Conservation (phyloP, 2,888 invertebrate genomes). For the Conistra vaccinii region DNA sequence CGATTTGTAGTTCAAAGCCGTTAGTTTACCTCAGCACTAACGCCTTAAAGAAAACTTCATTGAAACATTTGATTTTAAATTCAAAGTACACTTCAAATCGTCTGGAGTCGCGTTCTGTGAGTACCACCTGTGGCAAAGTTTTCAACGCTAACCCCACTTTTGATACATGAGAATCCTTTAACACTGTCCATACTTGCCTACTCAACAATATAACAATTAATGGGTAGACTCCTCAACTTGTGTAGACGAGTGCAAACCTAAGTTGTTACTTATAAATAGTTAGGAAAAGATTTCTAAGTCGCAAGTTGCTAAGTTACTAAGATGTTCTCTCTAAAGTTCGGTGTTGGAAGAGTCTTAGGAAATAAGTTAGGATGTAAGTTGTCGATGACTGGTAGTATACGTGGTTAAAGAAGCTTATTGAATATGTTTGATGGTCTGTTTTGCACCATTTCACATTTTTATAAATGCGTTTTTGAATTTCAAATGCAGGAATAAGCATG, state of each 20-base stretch:
- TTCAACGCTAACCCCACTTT: constrained; percentile 71
- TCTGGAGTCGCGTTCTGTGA: constrained; percentile 47
- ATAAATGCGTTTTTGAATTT: background rate
- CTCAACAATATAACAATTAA: constrained; percentile 70
- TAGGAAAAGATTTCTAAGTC: constrained; percentile 65
- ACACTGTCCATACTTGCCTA: constrained; percentile 54
- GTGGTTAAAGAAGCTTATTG: constrained; percentile 17
- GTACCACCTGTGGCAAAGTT: constrained; percentile 72
- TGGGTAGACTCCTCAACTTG: constrained; percentile 59
- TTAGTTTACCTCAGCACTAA: no score
- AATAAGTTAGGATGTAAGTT: constrained; percentile 47
- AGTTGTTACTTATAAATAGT: constrained; percentile 64
- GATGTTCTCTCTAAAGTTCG: constrained; percentile 47
- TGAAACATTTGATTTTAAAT: constrained; percentile 32
- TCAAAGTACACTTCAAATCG: constrained; percentile 54
- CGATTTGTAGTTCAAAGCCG: no score
- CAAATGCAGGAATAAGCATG: background rate
- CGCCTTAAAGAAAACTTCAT: no score
- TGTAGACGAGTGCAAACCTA: constrained; percentile 59
- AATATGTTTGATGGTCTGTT: background rate
- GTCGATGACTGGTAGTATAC: constrained; percentile 42
- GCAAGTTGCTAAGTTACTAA: constrained; percentile 61
- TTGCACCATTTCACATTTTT: background rate
- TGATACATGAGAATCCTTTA: constrained; percentile 79
- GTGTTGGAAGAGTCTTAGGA: constrained; percentile 40